phyloP scores from a whole-genome alignment of 2,113 vertebrate species.

The Spheniscus mendiculus region DNA sequence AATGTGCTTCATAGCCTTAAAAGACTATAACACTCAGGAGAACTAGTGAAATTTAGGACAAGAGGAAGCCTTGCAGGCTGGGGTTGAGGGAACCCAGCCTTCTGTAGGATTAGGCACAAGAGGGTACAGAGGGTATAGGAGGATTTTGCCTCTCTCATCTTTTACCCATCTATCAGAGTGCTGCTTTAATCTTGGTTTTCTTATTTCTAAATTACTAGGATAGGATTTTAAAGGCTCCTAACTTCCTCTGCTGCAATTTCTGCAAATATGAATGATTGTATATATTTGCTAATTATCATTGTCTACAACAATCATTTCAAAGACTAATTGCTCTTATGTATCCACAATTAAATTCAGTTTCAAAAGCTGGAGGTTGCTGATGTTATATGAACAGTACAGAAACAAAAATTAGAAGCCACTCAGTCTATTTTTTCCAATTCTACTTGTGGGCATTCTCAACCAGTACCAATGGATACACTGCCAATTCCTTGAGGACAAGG shows the following conservation, averaged over 20 bases:
- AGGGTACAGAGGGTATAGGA: background rate
- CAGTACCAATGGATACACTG: background rate
- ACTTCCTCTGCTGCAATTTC: background rate
- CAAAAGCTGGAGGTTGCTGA: background rate
- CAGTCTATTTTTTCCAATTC: background rate
- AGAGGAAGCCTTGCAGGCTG: background rate
- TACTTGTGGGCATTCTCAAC: background rate
- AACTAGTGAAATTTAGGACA: background rate
- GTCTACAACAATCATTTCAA: background rate
- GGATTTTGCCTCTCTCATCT: background rate
- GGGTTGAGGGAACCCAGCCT: background rate
- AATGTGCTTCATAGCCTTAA: background rate
- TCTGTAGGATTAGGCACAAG: background rate
- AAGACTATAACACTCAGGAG: background rate
- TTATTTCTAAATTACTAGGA: too few species aligned
- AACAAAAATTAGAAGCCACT: background rate
- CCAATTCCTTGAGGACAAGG: background rate
- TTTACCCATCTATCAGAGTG: background rate
- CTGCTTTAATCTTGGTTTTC: background rate
- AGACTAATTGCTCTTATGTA: background rate
- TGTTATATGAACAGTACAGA: background rate
- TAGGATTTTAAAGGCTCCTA: background rate
- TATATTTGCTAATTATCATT: background rate
- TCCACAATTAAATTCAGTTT: background rate
- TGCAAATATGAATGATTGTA: background rate